Evolutionary conservation across 1,140 invertebrate species (phyloP).

Genomic region (Trachymyrmex septentrionalis): DNA sequence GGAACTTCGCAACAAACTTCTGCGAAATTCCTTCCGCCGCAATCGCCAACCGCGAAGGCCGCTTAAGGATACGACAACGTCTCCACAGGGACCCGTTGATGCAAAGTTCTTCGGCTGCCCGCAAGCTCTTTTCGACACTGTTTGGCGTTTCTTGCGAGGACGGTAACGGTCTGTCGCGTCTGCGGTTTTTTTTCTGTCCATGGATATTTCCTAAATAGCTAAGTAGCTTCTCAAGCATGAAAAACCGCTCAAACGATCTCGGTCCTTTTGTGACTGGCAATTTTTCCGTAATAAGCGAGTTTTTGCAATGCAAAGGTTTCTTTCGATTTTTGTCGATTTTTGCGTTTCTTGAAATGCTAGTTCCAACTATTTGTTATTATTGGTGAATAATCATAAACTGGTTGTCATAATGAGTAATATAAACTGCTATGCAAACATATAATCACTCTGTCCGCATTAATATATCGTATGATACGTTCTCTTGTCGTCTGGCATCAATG

Average conservation of each 20-base stretch:
- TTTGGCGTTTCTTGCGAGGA: conserved; percentile 36
- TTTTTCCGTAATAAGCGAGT: background rate
- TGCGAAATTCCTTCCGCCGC: conserved; percentile 47
- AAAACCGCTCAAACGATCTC: background rate
- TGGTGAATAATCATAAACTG: conserved; percentile 27
- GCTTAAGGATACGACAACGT: conserved; percentile 61
- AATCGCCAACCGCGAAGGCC: conserved; percentile 65
- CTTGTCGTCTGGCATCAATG: conserved; percentile 24
- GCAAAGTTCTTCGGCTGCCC: conserved; percentile 47
- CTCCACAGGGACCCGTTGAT: conserved; percentile 39
- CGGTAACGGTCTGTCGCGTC: conserved; percentile 3
- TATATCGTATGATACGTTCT: conserved; percentile 41
- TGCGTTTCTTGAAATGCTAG: background rate
- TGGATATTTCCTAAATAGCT: background rate
- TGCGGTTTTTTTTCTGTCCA: conserved; percentile 23
- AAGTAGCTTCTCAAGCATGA: conserved; percentile 1
- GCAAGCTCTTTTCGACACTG: conserved; percentile 50
- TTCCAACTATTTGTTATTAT: background rate
- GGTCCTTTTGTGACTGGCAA: conserved; percentile 48
- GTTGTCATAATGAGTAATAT: background rate
- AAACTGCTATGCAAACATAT: conserved; percentile 2
- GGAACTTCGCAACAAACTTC: conserved; percentile 65
- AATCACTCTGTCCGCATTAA: conserved; percentile 47
- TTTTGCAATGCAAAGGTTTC: background rate
- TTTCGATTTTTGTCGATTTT: background rate